Evolutionary conservation across 2,113 vertebrate genomes (phyloP).

Genomic region (Procavia capensis): DNA sequence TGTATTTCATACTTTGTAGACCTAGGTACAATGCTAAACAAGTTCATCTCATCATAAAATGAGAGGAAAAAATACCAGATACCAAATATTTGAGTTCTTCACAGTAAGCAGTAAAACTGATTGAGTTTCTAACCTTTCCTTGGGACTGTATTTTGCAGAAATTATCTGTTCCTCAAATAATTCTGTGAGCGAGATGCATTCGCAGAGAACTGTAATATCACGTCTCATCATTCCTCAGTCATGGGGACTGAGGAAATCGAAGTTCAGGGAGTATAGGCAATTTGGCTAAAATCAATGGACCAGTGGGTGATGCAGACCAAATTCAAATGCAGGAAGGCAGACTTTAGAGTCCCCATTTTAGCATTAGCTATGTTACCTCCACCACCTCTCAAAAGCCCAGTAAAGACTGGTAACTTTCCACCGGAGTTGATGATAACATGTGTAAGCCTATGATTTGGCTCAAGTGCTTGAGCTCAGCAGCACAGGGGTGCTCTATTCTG

Average conservation of each 20-base stretch:
- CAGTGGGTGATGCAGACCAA: background rate
- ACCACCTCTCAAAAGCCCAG: background rate
- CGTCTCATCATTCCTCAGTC: too few species aligned
- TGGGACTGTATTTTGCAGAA: background rate
- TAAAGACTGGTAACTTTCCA: background rate
- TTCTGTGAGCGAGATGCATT: background rate
- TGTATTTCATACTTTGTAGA: background rate
- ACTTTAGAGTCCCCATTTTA: background rate
- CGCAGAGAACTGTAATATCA: background rate
- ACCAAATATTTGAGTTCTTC: conserved; percentile 15
- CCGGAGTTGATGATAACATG: background rate
- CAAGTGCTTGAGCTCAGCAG: background rate
- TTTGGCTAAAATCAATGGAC: background rate
- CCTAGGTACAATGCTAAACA: background rate
- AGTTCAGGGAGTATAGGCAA: background rate
- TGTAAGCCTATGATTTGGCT: background rate
- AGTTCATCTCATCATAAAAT: background rate
- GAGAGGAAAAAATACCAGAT: background rate
- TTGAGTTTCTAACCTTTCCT: background rate
- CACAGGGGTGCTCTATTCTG: background rate
- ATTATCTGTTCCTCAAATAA: conserved; percentile 28
- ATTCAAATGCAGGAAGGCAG: background rate
- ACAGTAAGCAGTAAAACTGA: background rate
- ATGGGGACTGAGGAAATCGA: background rate
- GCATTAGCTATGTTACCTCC: background rate